phyloP scores from a whole-genome alignment of 2,797 vertebrate species.

The Myotis vivesi region DNA sequence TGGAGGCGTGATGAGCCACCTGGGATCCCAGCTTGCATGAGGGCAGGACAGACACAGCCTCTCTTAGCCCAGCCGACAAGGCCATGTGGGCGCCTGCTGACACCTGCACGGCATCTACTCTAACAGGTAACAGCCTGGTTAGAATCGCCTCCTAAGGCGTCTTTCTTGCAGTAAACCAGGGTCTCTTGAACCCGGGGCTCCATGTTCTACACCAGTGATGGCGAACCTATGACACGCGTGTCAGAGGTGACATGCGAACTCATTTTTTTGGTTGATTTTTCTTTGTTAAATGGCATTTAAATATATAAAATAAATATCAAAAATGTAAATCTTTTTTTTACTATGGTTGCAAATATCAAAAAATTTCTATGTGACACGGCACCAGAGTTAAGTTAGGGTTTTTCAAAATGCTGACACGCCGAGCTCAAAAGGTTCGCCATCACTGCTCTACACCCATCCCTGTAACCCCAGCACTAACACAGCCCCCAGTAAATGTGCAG shows the following conservation, averaged over 20 bases:
- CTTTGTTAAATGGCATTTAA: too few species aligned
- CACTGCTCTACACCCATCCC: background rate
- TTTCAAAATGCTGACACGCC: too few species aligned
- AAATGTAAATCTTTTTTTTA: too few species aligned
- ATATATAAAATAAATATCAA: too few species aligned
- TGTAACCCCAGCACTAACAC: background rate
- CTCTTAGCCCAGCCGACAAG: background rate
- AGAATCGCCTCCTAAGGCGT: background rate
- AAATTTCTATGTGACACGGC: too few species aligned
- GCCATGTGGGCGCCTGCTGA: background rate
- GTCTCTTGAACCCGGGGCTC: background rate
- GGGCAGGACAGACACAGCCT: background rate
- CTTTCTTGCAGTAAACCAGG: background rate
- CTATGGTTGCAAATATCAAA: too few species aligned
- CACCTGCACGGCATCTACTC: too few species aligned
- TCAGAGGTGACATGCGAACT: too few species aligned
- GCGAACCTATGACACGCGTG: too few species aligned
- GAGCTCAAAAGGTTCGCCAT: too few species aligned
- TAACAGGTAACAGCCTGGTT: background rate
- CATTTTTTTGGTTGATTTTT: too few species aligned
- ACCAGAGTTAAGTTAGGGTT: too few species aligned
- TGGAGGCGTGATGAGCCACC: background rate
- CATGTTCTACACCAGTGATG: fast-evolving
- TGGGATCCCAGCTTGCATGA: background rate
- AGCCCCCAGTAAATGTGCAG: background rate